Evolutionary conservation across 2,113 vertebrate genomes (phyloP), one percentile per base, ranked within the genome.

Genomic region (Alouatta palliata): DNA sequence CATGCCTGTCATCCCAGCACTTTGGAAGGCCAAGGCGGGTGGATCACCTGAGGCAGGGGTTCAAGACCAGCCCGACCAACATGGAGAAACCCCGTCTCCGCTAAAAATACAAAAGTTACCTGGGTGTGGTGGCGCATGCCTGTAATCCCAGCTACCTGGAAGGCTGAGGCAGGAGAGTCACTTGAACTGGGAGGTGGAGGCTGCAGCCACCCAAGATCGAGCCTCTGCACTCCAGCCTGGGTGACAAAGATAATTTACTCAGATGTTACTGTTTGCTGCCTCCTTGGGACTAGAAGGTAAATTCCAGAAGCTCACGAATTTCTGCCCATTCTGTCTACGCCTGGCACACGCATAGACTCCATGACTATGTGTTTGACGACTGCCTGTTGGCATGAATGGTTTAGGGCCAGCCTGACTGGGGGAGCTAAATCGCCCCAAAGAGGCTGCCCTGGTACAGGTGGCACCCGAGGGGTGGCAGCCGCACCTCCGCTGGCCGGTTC

Each of bases 191-290:
- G 66, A n/a, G 32, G 32, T 35, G 14, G 66, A 68, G 16, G 7
- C 30, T 68, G 66, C 32, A 17, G 6, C 16, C 14, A 68, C 6
- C 32, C 7, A 6, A 35, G 16, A 68, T 68, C 3, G 0, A 0
- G 1, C 6, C 66, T 3, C 32, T 68, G 66, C 7, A 7, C 32
- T 68, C 40, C 40, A 84, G 23, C 10, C 68, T 58, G 40, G 30
- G 21, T 2, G 43, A 25, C 43, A 17, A 52, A 52, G 52, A 52
- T 52, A 17, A 52, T 52, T 17, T 17, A 52, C 52, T 52, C 52
- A 52, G 52, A 17, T 52, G 52, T 52, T 19, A 52, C 52, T 52
- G 52, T 52, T 52, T 52, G 52, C 52, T 52, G 52, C 52, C 16
- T 17, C 52, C 52, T 52, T 52, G 16, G 52, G 52, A 52, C 16